These are phyloP conservation scores for Liolophura sinensis DNA, from an alignment of 1,140 invertebrate species.

Conservation along the genomic window DNA sequence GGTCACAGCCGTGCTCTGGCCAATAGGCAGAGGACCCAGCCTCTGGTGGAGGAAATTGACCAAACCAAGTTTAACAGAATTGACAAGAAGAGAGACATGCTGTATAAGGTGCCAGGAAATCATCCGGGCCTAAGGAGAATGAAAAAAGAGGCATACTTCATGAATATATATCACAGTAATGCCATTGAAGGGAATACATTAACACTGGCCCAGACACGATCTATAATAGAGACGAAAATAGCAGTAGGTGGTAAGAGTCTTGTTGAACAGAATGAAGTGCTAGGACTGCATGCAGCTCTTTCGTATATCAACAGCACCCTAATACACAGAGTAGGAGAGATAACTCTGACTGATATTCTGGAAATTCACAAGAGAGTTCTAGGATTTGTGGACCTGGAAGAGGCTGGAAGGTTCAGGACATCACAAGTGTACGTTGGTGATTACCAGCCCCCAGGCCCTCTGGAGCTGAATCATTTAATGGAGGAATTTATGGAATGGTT, in stretches of 20 bases:
- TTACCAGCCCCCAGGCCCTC: constrained; percentile 84
- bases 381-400: constrained; percentile 78
- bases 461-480: constrained; percentile 81
- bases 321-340: constrained; percentile 67
- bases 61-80: constrained; percentile 76
- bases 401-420: constrained; percentile 59
- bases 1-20: constrained; percentile 70
- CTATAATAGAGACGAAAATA: constrained; percentile 89
- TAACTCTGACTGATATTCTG: constrained; percentile 84
- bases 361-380: constrained; percentile 91
- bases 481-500: constrained; percentile 85
- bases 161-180: constrained; percentile 96
- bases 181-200: constrained; percentile 98
- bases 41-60: constrained; percentile 90
- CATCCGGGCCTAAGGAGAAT: constrained; percentile 79
- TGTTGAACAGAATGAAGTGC: constrained; percentile 90
- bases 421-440: constrained; percentile 85
- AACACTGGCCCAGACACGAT: constrained; percentile 88
- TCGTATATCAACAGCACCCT: constrained; percentile 94
- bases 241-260: constrained; percentile 93
- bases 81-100: constrained; percentile 81
- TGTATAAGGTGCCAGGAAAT: constrained; percentile 79
- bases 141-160: constrained; percentile 93
- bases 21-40: constrained; percentile 81
- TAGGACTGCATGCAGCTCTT: constrained; percentile 84